Evolutionary conservation across 2,797 vertebrate genomes (phyloP).

Genomic region (Phalanger gymnotis): DNA sequence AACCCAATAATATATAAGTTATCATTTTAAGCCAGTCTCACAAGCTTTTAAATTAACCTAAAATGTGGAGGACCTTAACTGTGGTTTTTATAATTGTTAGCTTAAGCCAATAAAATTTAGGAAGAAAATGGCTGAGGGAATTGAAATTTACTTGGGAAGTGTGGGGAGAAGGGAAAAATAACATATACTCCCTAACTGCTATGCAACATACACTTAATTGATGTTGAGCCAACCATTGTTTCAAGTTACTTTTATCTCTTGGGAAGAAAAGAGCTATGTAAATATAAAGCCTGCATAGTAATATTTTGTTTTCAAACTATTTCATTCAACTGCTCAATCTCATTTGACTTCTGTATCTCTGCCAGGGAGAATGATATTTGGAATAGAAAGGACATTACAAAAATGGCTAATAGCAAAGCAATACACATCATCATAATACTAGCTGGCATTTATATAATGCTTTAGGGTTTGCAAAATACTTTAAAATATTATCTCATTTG

Average conservation of each 20-base stretch:
- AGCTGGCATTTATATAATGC: background rate
- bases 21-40: conserved; percentile 58
- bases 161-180: conserved; percentile 2
- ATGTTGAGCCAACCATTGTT: conserved; percentile 30
- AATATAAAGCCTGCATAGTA: background rate
- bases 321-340: background rate
- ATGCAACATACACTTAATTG: conserved; percentile 7
- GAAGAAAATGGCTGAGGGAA: background rate
- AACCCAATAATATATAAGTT: conserved; percentile 59
- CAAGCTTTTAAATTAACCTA: conserved; percentile 38
- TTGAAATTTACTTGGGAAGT: background rate
- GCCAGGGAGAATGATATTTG: background rate
- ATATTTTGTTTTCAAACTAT: conserved; percentile 26
- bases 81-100: conserved; percentile 47
- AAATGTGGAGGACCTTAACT: conserved; percentile 34
- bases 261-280: conserved; percentile 33
- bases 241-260: conserved; percentile 13
- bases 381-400: background rate
- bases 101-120: conserved; percentile 23
- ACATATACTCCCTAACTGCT: background rate
- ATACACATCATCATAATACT: background rate
- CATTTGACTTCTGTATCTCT: background rate
- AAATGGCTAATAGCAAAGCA: background rate
- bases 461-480: background rate
- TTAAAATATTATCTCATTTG: background rate